Evolutionary conservation across 2,113 vertebrate species (phyloP).

Genomic region (Falco punctatus): DNA sequence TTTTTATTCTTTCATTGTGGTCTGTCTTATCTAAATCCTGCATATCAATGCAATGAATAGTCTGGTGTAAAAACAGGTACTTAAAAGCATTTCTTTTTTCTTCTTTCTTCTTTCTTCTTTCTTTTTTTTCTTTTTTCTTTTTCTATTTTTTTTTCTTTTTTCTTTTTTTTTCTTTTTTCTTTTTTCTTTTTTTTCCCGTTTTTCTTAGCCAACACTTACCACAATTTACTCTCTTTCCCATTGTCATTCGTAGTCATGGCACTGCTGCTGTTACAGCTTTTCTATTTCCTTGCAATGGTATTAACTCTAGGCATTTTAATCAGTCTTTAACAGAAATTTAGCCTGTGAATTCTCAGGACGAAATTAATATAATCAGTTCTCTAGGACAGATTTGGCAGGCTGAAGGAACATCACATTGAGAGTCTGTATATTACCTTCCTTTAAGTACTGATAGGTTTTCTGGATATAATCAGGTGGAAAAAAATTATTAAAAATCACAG

Average conservation of each 20-base stretch:
- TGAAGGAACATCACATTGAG: background rate
- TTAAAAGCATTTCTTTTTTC: background rate
- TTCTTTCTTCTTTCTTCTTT: background rate
- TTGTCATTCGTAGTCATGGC: constrained; percentile 21
- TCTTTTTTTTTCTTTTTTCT: background rate
- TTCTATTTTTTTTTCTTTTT: background rate
- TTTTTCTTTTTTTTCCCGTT: background rate
- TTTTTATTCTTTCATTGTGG: background rate
- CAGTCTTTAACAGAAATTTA: constrained; percentile 33
- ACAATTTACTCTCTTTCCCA: background rate
- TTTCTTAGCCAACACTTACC: background rate
- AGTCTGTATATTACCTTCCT: background rate
- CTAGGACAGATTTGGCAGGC: constrained; percentile 2
- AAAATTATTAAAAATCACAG: background rate
- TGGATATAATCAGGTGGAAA: background rate
- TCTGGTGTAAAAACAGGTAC: background rate
- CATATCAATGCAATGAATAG: background rate
- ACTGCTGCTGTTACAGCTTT: constrained; percentile 3
- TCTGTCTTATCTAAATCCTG: background rate
- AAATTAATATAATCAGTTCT: constrained; percentile 48
- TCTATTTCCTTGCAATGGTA: constrained; percentile 2
- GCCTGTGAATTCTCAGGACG: constrained; percentile 17
- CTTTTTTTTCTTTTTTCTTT: background rate
- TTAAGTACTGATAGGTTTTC: background rate
- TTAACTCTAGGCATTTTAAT: constrained; percentile 53